A percentile compares a stretch with the other conserved stretches of the same genome.
phyloP scores from a whole-genome alignment of 2,797 vertebrate genomes.

The Falco columbarius region DNA sequence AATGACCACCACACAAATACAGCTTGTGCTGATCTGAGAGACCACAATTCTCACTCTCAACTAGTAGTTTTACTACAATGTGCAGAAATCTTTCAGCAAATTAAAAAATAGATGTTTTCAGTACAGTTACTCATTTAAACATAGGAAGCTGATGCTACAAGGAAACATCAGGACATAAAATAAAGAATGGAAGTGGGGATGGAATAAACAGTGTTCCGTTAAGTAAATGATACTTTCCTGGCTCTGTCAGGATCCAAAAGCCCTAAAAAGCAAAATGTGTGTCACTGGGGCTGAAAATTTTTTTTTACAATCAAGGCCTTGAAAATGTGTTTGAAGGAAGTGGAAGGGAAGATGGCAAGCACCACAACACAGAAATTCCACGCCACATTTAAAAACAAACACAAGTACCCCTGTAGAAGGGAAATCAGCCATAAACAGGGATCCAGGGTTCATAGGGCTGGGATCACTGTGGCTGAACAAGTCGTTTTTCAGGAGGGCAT shows the following conservation, averaged over 20 bases:
- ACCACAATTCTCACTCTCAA: background rate
- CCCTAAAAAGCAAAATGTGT: constrained; percentile 34
- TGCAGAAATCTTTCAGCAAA: background rate
- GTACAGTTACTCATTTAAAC: background rate
- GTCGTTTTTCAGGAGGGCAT: background rate
- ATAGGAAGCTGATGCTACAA: background rate
- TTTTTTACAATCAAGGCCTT: constrained; percentile 29
- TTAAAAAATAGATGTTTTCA: background rate
- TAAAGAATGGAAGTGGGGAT: constrained; percentile 15
- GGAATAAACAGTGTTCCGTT: constrained; percentile 26
- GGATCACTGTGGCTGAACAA: background rate
- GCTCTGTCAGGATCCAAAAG: constrained; percentile 1
- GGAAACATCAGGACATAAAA: constrained; percentile 22
- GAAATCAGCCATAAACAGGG: constrained; percentile 34
- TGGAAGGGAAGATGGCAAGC: constrained; percentile 36
- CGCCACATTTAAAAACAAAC: constrained; percentile 28
- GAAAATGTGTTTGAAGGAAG: constrained; percentile 24
- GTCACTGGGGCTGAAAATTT: constrained; percentile 13
- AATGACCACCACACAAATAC: background rate
- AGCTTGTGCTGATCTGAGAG: background rate
- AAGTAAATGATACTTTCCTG: constrained; percentile 38
- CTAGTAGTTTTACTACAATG: background rate
- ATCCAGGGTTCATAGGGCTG: constrained; percentile 41
- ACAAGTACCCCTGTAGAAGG: constrained; percentile 49
- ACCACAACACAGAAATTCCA: constrained; percentile 32